Base-by-base conservation (phyloP, 2,888 invertebrate species). In the Apoda limacodes region DNA sequence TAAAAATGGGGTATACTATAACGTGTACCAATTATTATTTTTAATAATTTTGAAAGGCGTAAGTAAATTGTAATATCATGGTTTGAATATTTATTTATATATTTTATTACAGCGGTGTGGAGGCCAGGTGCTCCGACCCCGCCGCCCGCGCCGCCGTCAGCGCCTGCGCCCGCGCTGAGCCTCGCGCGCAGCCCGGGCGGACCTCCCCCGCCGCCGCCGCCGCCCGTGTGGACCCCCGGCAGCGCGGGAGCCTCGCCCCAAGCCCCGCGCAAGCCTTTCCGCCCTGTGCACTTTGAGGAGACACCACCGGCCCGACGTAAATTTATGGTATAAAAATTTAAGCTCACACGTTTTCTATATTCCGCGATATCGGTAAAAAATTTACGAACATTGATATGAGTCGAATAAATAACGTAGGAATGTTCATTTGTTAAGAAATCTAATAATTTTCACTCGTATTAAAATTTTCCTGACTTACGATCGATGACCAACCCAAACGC, bases 171-270 rank as follows among this genome's bases (percentile, higher is more conserved):
- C 51, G 64, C 52, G 41, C 66, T 57, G 32, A 49, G 46, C 45
- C 46, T 46, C 41, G 71, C 61, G 52, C 72, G 51, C 47, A 75
- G 75, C 57, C 78, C 78, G 42, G 74, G 69, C 55, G 76, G 60
- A 25, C 78, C 80, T 39, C 78, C 83, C 37, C 82, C 78, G 48
- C 83, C 85, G 41, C 84, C 87, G 30, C 82, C 88, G 33, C 85
- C 85, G 25, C 86, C 91, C 11, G 82, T 93, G 45, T 93, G 93
- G 93, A 88, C 88, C 14, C 93, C 93, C 7, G 85, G 85, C 43
- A 86, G 84, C 49, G 86, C 87, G 26, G 84, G 83, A 40, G 83
- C 90, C 19, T 92, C 92, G 53, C 92, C 93, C 22, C 83, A 83
- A 30, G 71, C 84, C 14, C 88, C 88, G 45, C 83, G 90, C 46